phyloP scores from a whole-genome alignment of 2,113 vertebrate genomes.

The Aleadryas rufinucha region DNA sequence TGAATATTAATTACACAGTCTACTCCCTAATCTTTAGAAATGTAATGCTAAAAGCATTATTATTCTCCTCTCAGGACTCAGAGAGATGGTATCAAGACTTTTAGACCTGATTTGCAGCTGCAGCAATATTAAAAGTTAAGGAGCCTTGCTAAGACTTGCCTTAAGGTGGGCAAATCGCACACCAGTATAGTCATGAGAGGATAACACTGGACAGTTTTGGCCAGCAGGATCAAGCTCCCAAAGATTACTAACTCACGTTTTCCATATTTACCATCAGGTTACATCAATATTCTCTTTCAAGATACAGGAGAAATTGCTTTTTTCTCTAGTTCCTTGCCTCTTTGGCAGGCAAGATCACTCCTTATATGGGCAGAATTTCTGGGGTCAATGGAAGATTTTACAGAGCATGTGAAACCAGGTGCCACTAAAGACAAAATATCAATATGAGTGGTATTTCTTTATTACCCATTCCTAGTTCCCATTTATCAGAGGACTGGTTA shows the following conservation, averaged over 20 bases:
- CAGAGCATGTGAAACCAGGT: background rate
- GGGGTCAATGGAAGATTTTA: background rate
- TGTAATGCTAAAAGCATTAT: background rate
- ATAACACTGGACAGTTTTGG: background rate
- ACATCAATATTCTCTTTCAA: background rate
- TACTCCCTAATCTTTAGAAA: background rate
- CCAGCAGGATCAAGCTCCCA: background rate
- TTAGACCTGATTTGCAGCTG: background rate
- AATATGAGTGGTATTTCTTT: background rate
- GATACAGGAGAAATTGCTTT: background rate
- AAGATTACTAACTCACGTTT: background rate
- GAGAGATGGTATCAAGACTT: background rate
- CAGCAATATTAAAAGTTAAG: background rate
- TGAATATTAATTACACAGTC: background rate
- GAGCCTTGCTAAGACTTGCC: background rate
- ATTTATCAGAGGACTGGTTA: background rate
- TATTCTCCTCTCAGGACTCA: background rate
- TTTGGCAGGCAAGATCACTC: background rate
- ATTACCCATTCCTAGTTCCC: background rate
- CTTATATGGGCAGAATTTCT: background rate
- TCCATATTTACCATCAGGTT: background rate
- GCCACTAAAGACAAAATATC: background rate
- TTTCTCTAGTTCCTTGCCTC: background rate
- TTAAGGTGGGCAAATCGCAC: background rate
- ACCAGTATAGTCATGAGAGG: background rate